Base-by-base conservation (phyloP, 2,888 invertebrate species). In the Macropis europaea region DNA sequence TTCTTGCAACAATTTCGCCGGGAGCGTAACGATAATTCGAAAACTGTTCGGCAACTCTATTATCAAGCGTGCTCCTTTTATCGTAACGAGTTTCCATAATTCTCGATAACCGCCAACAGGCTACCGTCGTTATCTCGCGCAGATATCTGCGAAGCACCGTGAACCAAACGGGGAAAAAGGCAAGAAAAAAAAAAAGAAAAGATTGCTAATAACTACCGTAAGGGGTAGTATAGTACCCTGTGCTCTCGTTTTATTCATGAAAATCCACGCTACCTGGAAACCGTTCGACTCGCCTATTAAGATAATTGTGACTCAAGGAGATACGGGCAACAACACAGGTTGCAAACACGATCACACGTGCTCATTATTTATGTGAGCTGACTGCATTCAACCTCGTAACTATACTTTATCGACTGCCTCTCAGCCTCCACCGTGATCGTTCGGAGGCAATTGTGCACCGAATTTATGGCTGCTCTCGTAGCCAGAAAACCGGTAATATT, bases 241-340 rank as follows among this genome's bases (percentile, higher is more conserved):
- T 13, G 32, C 9, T 26, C 30, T 38, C 52, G n/a, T 11, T 45
- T 45, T 42, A 30, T 22, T 38, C 32, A 43, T 64, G 72, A 45
- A 72, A 73, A 73, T 50, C 40, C 32, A n/a, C n/a, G 45, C 62
- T 70, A 67, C 60, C 26, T 63, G 61, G 32, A 76, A 76, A 57
- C 54, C 57, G 50, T 13, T 45, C 28, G 34, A 60, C 56, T 50
- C 45, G 17, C 52, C 54, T 48, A 62, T 77, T 76, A 76, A 79
- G 76, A 72, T 77, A 77, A 77, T 77, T 57, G 72, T 61, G 53
- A 59, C 30, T 30, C 9, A 76, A 64, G 43, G 19, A 63, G 62
- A 48, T 34, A 64, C 57, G 19, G 38, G 13, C 47, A 38, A 40
- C 47, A 28, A 19, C 9, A 24, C n/a, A 32, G 42, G 42, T 42